Evolutionary conservation across 2,797 vertebrate genomes (phyloP).

Genomic region (Myotis planiceps): DNA sequence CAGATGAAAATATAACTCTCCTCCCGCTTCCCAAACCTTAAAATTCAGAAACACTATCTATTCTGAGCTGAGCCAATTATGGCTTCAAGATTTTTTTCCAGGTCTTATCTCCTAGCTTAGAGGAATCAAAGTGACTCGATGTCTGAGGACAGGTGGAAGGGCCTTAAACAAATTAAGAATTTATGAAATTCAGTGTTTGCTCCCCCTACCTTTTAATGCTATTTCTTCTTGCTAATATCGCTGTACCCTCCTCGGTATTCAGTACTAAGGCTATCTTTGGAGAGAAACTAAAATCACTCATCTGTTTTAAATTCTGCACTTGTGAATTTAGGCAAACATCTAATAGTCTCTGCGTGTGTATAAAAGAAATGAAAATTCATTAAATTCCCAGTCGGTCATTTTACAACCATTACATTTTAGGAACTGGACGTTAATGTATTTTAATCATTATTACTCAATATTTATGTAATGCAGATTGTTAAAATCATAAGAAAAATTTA

Average conservation of each 20-base stretch:
- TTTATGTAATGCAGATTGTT: neutral
- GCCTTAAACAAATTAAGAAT: conserved; percentile 4
- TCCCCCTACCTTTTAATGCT: conserved; percentile 13
- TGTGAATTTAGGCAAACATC: conserved; percentile 72
- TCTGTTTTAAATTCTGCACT: conserved; percentile 77
- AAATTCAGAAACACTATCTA: neutral
- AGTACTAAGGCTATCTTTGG: conserved; percentile 59
- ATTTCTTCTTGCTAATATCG: conserved; percentile 60
- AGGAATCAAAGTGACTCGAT: neutral
- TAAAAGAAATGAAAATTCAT: conserved; percentile 80
- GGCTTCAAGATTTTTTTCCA: neutral
- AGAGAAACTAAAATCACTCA: conserved; percentile 75
- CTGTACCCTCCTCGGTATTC: conserved; percentile 36
- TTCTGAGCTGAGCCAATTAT: neutral
- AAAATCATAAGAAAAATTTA: conserved; percentile 51
- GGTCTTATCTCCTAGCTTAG: neutral
- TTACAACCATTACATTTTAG: conserved; percentile 79
- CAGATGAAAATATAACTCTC: neutral
- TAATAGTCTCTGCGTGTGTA: conserved; percentile 66
- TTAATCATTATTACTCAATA: conserved; percentile 61
- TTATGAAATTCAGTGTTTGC: neutral
- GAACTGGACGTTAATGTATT: conserved; percentile 67
- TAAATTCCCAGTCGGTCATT: conserved; percentile 76
- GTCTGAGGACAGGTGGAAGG: too few species aligned
- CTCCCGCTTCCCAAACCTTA: neutral